Evolutionary conservation across 1,140 invertebrate species (phyloP).

Genomic region (Whitmania pigra): DNA sequence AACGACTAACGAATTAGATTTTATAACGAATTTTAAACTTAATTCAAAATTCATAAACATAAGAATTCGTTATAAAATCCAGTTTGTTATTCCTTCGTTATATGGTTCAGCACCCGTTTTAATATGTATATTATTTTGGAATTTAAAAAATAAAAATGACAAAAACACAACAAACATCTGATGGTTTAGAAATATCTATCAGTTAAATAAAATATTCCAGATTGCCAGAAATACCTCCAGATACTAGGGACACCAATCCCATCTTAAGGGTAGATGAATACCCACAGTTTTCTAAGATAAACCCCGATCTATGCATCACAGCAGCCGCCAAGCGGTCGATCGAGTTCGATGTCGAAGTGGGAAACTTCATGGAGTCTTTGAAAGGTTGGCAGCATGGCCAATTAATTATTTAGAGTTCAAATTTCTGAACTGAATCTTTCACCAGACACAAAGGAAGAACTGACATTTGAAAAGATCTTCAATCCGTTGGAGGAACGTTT

Average conservation of each 20-base stretch:
- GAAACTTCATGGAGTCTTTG: constrained; percentile 50
- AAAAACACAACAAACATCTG: too few relatives aligned
- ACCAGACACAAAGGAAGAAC: constrained; percentile 16
- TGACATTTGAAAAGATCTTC: constrained; percentile 56
- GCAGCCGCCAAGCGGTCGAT: constrained; percentile 66
- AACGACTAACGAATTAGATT: too few relatives aligned
- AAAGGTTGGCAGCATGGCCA: constrained; percentile 36
- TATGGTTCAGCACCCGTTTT: too few relatives aligned
- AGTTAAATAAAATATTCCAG: constrained; percentile 42
- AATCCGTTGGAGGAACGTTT: constrained; percentile 60
- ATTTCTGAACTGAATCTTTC: background rate
- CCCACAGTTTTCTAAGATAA: constrained; percentile 64
- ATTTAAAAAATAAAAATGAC: too few relatives aligned
- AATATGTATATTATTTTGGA: too few relatives aligned
- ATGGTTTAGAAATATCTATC: too few relatives aligned
- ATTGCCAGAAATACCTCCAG: constrained; percentile 76
- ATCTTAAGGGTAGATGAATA: constrained; percentile 58
- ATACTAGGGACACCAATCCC: constrained; percentile 58
- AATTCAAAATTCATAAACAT: too few relatives aligned
- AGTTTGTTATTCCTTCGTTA: too few relatives aligned
- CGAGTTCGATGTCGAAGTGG: constrained; percentile 65
- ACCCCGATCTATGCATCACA: constrained; percentile 66
- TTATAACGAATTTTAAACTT: too few relatives aligned
- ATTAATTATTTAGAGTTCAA: too few relatives aligned
- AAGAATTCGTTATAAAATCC: too few relatives aligned